Conservation (phyloP, 2,888 invertebrate genomes). For the Drosophila helvetica region DNA sequence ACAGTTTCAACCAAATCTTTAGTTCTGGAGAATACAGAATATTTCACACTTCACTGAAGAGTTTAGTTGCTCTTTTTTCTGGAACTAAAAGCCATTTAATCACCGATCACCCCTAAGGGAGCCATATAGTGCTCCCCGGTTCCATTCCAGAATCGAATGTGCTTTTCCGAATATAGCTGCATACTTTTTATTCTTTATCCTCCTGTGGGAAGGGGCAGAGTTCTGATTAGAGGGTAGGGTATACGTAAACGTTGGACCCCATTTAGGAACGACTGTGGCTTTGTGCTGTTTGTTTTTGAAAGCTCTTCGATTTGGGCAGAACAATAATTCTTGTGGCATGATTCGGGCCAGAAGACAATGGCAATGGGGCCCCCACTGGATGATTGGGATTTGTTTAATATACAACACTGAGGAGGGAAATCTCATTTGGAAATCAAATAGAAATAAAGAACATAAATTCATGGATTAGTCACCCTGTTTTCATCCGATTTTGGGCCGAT, state of each 20-base stretch:
- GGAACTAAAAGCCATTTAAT: neutral
- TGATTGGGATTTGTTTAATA: constrained; percentile 73
- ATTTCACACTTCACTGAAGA: neutral
- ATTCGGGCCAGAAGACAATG: constrained; percentile 71
- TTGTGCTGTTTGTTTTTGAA: constrained; percentile 11
- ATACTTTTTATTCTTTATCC: constrained; percentile 16
- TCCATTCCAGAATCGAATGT: no score
- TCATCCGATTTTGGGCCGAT: constrained; percentile 21
- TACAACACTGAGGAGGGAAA: constrained; percentile 45
- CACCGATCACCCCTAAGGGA: neutral
- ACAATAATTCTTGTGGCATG: constrained; percentile 44
- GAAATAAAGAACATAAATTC: constrained; percentile 38
- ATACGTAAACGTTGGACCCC: constrained; percentile 6
- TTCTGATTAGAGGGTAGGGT: constrained; percentile 23
- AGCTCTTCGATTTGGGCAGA: constrained; percentile 43
- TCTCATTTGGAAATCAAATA: constrained; percentile 9
- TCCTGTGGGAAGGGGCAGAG: neutral
- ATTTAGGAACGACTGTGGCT: constrained; percentile 3
- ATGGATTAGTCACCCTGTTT: constrained; percentile 35
- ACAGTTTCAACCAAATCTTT: neutral
- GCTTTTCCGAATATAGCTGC: no score
- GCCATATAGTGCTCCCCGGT: neutral
- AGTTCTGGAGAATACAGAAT: neutral
- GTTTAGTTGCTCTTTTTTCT: neutral
- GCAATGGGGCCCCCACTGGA: constrained; percentile 48